phyloP scores from a whole-genome alignment of 2,888 invertebrate genomes.

The Xanthia togata region DNA sequence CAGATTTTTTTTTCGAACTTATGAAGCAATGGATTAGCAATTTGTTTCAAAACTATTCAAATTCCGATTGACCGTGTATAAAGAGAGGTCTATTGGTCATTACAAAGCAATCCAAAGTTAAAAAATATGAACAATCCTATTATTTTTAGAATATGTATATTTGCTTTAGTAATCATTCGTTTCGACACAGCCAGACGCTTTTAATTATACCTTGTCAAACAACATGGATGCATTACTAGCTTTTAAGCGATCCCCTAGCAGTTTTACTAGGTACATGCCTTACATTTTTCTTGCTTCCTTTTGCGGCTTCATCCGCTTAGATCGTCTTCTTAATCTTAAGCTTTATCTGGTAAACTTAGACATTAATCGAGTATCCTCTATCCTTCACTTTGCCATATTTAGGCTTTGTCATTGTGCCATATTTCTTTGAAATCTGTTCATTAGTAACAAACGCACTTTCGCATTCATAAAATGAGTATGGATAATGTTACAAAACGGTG shows the following conservation, averaged over 20 bases:
- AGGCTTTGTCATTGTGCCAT: background rate
- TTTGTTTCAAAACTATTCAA: no score
- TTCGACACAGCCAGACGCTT: slow-evolving; percentile 5
- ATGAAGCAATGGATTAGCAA: no score
- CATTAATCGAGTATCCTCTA: background rate
- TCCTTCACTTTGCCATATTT: background rate
- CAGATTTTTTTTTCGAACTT: no score
- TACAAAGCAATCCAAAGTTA: slow-evolving; percentile 21
- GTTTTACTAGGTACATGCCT: background rate
- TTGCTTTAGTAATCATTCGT: slow-evolving; percentile 7
- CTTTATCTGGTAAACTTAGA: background rate
- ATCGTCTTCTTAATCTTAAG: background rate
- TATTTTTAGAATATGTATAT: slow-evolving; percentile 9
- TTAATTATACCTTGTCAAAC: background rate
- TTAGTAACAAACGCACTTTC: background rate
- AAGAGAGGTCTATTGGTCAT: background rate
- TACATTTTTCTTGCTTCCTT: background rate
- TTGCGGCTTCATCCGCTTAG: background rate
- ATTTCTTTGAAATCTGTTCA: background rate
- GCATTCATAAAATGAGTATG: background rate
- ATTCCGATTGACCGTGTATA: no score
- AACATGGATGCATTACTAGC: background rate
- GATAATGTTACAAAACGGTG: slow-evolving; percentile 10
- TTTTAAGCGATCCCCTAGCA: background rate
- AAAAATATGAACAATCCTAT: slow-evolving; percentile 6